Evolutionary conservation across 2,113 vertebrate species (phyloP).

Genomic region (Mirounga angustirostris): DNA sequence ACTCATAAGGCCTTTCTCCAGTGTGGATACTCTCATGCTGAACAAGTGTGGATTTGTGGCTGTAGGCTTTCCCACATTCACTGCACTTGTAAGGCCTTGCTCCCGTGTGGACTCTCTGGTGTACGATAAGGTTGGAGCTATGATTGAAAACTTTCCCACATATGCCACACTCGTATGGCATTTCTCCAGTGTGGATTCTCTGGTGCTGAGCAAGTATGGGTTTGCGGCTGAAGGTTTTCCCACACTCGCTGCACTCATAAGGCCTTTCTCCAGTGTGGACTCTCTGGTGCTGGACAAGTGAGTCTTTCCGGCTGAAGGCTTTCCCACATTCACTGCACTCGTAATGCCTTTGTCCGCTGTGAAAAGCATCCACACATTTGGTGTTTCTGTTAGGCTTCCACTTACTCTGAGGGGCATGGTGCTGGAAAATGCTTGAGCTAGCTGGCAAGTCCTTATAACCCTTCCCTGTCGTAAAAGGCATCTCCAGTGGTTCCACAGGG

Average conservation of each 20-base stretch:
- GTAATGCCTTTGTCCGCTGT: conserved; percentile 15
- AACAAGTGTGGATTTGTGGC: conserved; percentile 76
- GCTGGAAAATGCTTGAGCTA: not conserved
- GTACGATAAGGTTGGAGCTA: conserved; percentile 68
- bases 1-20: conserved; percentile 72
- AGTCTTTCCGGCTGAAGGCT: conserved; percentile 64
- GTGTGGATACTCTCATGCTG: conserved; percentile 74
- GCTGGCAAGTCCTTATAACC: not conserved
- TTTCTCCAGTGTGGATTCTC: conserved; percentile 80
- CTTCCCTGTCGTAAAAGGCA: not conserved
- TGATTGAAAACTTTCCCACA: conserved; percentile 78
- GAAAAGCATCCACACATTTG: not conserved
- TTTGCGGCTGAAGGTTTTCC: conserved; percentile 82
- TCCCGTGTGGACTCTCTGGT: conserved; percentile 75
- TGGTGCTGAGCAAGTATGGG: conserved; percentile 78
- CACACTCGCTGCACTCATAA: conserved; percentile 80
- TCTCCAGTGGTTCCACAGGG: not conserved
- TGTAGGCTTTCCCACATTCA: conserved; percentile 74
- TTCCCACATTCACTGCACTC: conserved; percentile 62
- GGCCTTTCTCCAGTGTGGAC: conserved; percentile 85
- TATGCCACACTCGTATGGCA: conserved; percentile 73
- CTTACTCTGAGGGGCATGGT: not conserved
- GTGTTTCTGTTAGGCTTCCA: conserved; percentile 4
- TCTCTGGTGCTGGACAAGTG: conserved; percentile 75
- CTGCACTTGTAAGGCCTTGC: conserved; percentile 72